Percentiles rank a stretch among this genome's conserved stretches.
These are phyloP conservation scores for Polydesmus complanatus DNA, from an alignment of 2,888 invertebrate species.

Conservation along the genomic window DNA sequence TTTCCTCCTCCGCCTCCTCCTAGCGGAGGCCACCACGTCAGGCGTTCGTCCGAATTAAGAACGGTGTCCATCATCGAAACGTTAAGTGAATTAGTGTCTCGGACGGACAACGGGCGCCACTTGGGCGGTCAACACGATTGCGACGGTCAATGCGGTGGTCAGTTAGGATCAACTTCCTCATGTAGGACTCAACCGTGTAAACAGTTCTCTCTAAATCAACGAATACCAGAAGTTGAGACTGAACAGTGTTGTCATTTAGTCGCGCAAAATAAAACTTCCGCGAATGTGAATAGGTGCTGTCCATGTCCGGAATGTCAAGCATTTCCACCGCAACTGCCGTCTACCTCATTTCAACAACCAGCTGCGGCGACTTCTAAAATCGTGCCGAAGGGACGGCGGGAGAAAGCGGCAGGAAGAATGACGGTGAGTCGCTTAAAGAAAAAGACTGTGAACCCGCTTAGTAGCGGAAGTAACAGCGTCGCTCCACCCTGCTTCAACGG, in stretches of 20 bases:
- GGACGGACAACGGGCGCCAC: constrained; percentile 17
- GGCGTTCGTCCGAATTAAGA: constrained; percentile 15
- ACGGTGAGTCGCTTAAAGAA: background rate
- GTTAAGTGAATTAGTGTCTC: constrained; percentile 26
- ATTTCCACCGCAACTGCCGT: background rate
- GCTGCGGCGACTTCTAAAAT: no score
- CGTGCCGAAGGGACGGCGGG: no score
- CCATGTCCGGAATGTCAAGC: background rate
- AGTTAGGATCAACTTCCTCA: background rate
- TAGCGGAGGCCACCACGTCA: background rate
- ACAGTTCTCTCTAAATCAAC: background rate
- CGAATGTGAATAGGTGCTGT: background rate
- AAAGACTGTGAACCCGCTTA: constrained; percentile 6
- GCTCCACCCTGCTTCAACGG: background rate
- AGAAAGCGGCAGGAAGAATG: background rate
- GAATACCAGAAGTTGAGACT: no score
- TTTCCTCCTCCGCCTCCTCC: background rate
- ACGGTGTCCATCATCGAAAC: constrained; percentile 30
- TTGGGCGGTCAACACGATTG: constrained; percentile 2
- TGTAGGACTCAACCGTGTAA: background rate
- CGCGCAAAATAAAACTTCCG: background rate
- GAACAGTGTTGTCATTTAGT: background rate
- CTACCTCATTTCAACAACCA: no score
- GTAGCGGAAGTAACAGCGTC: constrained; percentile 22
- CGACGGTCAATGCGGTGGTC: constrained; percentile 5